Base-by-base conservation (phyloP, 2,888 invertebrate species). In the Frankliniella fusca region DNA sequence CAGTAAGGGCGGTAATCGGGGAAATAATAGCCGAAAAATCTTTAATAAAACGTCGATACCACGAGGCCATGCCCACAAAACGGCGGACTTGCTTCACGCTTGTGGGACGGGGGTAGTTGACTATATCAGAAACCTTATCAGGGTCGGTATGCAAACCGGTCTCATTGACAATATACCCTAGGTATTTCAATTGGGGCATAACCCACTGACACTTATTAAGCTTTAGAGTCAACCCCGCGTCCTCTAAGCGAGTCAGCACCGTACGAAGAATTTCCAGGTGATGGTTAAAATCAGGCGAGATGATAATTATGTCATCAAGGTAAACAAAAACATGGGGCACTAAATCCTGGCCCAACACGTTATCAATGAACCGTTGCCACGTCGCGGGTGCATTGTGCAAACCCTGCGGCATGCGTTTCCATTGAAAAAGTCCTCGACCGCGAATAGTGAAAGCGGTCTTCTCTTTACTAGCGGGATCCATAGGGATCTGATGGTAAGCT, bases 401-500 rank as follows among this genome's bases (percentile, higher is more conserved):
- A n/a, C n/a, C n/a, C n/a, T n/a, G n/a, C n/a, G n/a, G n/a, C n/a
- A n/a, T n/a, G n/a, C n/a, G n/a, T n/a, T n/a, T n/a, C n/a, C n/a
- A n/a, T n/a, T n/a, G n/a, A n/a, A n/a, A n/a, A n/a, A n/a, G n/a
- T n/a, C n/a, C n/a, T n/a, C n/a, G n/a, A n/a, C n/a, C n/a, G n/a
- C n/a, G n/a, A n/a, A n/a, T n/a, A n/a, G n/a, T n/a, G 18, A 54
- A 54, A 54, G 81, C 81, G 18, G 81, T 81, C 61, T 81, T 81
- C 23, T 50, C 54, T 1, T 61, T 23, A 7, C 80, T 80, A n/a
- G n/a, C 80, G 5, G n/a, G n/a, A 80, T 48, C 80, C 1, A 80
- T 20, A n/a, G 80, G 80, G 12, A 80, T 54, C 18, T 54, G 54
- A 7, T 54, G 54, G 18, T 54, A 54, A 3, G 54, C 54, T 11